Percentiles rank a stretch among this genome's conserved stretches.
These are phyloP conservation scores for Orthonychiurus folsomi DNA, from an alignment of 2,888 invertebrate genomes.

Conservation along the genomic window DNA sequence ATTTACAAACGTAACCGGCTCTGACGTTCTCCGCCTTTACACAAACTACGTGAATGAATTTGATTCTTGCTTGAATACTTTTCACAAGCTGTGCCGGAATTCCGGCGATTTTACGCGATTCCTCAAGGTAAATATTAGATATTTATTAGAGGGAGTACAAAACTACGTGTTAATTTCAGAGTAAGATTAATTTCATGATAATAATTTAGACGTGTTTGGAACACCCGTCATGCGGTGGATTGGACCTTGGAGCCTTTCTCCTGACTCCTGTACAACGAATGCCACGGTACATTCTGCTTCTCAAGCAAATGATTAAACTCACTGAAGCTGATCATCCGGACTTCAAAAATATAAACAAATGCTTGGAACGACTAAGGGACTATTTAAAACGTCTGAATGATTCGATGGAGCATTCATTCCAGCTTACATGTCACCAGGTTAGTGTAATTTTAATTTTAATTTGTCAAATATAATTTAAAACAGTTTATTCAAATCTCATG, in stretches of 20 bases:
- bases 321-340: constrained; percentile 45
- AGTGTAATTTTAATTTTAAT: no score
- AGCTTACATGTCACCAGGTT: constrained; percentile 33
- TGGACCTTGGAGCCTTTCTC: constrained; percentile 44
- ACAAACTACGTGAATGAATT: constrained; percentile 46
- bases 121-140: no score
- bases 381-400: constrained; percentile 46
- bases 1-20: constrained; percentile 39
- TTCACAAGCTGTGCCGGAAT: constrained; percentile 44
- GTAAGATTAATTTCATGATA: constrained; percentile 43
- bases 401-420: constrained; percentile 46
- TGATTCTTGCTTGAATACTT: constrained; percentile 45
- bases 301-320: constrained; percentile 45
- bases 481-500: no score
- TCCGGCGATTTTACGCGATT: constrained; percentile 44
- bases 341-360: constrained; percentile 43
- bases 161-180: no score
- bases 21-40: constrained; percentile 45
- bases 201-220: constrained; percentile 43
- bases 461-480: no score
- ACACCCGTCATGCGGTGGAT: constrained; percentile 43
- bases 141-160: no score
- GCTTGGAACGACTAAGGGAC: constrained; percentile 43
- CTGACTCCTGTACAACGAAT: constrained; percentile 46
- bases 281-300: constrained; percentile 46